Conservation (phyloP, 37 sponge, comb jelly and placozoan species). For the Tethya wilhelma region DNA sequence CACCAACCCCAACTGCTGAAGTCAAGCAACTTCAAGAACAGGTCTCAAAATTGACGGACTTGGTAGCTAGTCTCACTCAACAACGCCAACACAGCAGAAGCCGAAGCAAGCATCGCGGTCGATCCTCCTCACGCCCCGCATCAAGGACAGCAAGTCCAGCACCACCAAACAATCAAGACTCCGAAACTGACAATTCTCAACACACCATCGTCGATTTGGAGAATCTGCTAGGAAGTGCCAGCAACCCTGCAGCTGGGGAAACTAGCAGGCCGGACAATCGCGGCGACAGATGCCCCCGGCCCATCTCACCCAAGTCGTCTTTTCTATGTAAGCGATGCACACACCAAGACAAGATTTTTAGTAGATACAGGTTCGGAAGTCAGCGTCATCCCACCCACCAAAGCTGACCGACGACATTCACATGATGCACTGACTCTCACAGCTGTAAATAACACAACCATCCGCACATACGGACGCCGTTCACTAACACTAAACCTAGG, state of each 20-base stretch:
- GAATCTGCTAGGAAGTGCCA: constrained; percentile 34
- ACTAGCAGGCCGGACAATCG: constrained; percentile 51
- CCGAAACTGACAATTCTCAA: too few relatives aligned
- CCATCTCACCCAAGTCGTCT: constrained; percentile 24
- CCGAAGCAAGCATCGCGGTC: constrained; percentile 4
- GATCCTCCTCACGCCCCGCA: not conserved
- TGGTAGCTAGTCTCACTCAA: constrained; percentile 12
- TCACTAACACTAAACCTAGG: constrained; percentile 77
- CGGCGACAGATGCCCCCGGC: constrained; percentile 72
- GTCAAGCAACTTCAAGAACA: constrained; percentile 30
- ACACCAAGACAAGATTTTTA: constrained; percentile 26
- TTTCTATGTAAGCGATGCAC: constrained; percentile 9
- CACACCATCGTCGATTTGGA: constrained; percentile 36
- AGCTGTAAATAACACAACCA: constrained; percentile 37
- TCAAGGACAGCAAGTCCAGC: too few relatives aligned
- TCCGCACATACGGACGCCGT: constrained; percentile 58
- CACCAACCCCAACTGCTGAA: not conserved
- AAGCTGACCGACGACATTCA: not conserved
- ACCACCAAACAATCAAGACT: too few relatives aligned
- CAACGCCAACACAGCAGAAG: constrained; percentile 9
- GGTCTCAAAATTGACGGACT: constrained; percentile 9
- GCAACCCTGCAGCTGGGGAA: constrained; percentile 37
- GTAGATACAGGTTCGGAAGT: constrained; percentile 61
- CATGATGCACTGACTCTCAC: constrained; percentile 30
- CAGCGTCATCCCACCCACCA: constrained; percentile 48